A percentile compares a stretch with the other conserved stretches of the same genome.
These are phyloP conservation scores for Clepsis dumicolana DNA, from an alignment of 2,888 invertebrate genomes.

Conservation along the genomic window DNA sequence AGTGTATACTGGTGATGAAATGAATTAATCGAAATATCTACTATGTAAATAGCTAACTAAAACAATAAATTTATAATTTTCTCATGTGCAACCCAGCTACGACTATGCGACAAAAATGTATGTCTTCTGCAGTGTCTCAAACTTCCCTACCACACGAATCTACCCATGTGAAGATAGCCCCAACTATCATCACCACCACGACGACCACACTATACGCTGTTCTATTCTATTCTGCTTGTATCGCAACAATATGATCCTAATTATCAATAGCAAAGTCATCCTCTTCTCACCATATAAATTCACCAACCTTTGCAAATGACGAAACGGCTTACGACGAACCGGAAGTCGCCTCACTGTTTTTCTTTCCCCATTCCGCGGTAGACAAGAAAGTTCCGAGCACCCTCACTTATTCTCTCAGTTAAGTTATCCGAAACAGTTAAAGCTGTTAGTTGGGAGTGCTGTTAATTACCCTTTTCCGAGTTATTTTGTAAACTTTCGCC, in stretches of 20 bases:
- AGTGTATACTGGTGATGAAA: too few relatives aligned
- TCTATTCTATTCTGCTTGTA: too few relatives aligned
- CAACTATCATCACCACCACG: too few relatives aligned
- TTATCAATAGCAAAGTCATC: background rate
- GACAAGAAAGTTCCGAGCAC: slow-evolving; percentile 51
- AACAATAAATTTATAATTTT: too few relatives aligned
- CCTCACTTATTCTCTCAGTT: slow-evolving; percentile 41
- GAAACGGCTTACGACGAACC: background rate
- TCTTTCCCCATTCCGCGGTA: slow-evolving; percentile 2
- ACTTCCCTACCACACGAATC: too few relatives aligned
- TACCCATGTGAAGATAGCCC: too few relatives aligned
- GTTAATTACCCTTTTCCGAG: slow-evolving; percentile 61
- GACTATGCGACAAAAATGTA: too few relatives aligned
- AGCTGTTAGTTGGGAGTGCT: slow-evolving; percentile 55
- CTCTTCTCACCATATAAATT: background rate
- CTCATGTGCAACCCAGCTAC: too few relatives aligned
- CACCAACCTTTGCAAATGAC: background rate
- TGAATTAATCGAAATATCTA: too few relatives aligned
- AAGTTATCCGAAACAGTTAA: slow-evolving; percentile 57
- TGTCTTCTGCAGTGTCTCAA: too few relatives aligned
- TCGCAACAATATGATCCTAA: background rate
- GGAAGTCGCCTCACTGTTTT: background rate
- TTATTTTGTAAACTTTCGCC: slow-evolving; percentile 49
- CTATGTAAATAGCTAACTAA: too few relatives aligned
- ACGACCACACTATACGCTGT: too few relatives aligned